Evolutionary conservation across 2,113 vertebrate genomes (phyloP), one percentile per base, ranked within the genome.

Genomic region (Todiramphus saurophagus): DNA sequence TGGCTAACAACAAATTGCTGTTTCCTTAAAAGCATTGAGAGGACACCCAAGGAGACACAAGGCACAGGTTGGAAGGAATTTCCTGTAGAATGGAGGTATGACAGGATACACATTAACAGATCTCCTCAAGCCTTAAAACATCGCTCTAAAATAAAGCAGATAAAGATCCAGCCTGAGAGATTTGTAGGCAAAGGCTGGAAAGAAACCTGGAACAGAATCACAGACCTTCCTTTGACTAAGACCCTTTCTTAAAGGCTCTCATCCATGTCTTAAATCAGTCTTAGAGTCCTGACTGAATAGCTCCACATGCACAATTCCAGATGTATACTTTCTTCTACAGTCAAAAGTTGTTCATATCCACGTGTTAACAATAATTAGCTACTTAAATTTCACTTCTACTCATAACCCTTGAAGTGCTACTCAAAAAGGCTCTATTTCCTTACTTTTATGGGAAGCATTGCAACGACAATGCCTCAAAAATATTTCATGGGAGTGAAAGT

Each of bases 301-400:
- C 43, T 30, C 24, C 31, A 31, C 2, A n/a, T 5, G 20, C 13
- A 44, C 43, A 20, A 17, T 66, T 35, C 21, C 19, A n/a, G 13
- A 56, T 10, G 4, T 2, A 48, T 1, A 16, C 7, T 19, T 3
- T 13, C 4, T 56, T 39, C 24, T 3, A 18, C 35, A 66, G 43
- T 6, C 12, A 74, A 60, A 51, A 68, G 2, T 21, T 19, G 6
- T 41, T 64, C 33, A 19, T 24, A 67, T 1, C 39, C 0, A 0
- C 3, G 23, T 25, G 27, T 48, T 63, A 33, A 66, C 63, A 33
- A 14, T 5, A 60, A 90, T 87, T 13, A 70, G 25, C 63, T 37
- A 18, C 37, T 37, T 44, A 39, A 73, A 82, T 58, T 24, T 69
- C 20, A 58, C 33, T 41, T 13, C 44, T 25, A 43, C 58, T 31